A percentile compares a stretch with the other conserved stretches of the same genome.
Conservation (phyloP, 2,113 vertebrate species). For the Pica pica region DNA sequence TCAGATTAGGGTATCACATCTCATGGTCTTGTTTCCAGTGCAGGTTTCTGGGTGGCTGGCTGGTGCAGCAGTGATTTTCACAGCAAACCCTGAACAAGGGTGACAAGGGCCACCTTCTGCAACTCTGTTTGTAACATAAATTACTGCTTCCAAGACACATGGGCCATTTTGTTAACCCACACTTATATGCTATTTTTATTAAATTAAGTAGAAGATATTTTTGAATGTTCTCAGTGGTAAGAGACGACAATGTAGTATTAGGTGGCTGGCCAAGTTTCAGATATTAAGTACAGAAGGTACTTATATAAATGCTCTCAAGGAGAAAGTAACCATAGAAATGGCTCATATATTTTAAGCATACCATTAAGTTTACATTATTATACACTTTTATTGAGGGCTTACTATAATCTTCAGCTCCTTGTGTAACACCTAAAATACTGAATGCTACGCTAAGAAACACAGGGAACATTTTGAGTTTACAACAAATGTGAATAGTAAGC, state of each 20-base stretch:
- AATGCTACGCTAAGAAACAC: neutral
- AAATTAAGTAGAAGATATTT: neutral
- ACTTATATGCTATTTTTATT: neutral
- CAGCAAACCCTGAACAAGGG: neutral
- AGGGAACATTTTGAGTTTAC: neutral
- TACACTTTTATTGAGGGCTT: neutral
- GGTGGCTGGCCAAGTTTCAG: neutral
- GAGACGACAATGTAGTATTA: neutral
- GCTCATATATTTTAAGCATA: neutral
- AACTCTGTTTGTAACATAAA: neutral
- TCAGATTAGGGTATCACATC: rapidly evolving
- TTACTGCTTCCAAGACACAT: neutral
- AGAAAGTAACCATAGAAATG: neutral
- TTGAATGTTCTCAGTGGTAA: neutral
- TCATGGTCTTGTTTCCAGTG: neutral
- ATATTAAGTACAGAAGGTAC: neutral
- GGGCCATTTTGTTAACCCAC: neutral
- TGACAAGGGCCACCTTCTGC: neutral
- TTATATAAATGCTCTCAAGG: neutral
- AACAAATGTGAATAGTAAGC: neutral
- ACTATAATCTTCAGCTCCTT: neutral
- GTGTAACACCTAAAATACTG: neutral
- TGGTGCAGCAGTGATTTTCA: neutral
- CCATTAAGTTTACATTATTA: neutral
- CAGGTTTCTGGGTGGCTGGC: neutral